Conservation (phyloP, 2,797 vertebrate genomes). For the Morus bassanus region DNA sequence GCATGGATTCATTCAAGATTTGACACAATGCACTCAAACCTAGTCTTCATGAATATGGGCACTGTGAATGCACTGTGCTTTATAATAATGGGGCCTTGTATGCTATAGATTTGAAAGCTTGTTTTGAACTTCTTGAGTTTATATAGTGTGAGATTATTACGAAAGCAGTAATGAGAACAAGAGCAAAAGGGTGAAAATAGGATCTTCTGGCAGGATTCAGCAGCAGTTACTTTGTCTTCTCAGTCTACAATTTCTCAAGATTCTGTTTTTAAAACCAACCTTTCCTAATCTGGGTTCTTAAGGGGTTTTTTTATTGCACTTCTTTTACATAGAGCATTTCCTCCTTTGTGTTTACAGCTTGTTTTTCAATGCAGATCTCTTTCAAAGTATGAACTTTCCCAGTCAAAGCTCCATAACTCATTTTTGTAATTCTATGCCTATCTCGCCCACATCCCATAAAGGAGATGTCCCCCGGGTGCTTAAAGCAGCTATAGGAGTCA, state of each 20-base stretch:
- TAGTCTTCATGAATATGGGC: neutral
- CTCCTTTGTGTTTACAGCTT: neutral
- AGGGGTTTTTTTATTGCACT: neutral
- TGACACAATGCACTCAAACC: neutral
- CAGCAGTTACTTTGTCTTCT: neutral
- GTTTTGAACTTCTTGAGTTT: neutral
- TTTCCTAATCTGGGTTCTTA: neutral
- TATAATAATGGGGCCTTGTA: neutral
- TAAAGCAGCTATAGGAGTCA: neutral
- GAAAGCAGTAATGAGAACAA: neutral
- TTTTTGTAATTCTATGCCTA: neutral
- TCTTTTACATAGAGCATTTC: neutral
- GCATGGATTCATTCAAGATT: neutral
- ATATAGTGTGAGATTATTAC: neutral
- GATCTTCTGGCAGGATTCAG: neutral
- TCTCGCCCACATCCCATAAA: neutral
- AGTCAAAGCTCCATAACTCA: neutral
- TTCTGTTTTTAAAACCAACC: neutral
- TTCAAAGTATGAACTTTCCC: neutral
- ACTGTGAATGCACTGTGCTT: neutral
- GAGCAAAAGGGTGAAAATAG: neutral
- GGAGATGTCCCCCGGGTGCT: neutral
- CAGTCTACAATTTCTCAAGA: neutral
- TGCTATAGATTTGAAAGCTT: neutral
- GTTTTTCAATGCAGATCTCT: neutral